Conservation (phyloP, 2,888 invertebrate species). For the Fragum fragum region DNA sequence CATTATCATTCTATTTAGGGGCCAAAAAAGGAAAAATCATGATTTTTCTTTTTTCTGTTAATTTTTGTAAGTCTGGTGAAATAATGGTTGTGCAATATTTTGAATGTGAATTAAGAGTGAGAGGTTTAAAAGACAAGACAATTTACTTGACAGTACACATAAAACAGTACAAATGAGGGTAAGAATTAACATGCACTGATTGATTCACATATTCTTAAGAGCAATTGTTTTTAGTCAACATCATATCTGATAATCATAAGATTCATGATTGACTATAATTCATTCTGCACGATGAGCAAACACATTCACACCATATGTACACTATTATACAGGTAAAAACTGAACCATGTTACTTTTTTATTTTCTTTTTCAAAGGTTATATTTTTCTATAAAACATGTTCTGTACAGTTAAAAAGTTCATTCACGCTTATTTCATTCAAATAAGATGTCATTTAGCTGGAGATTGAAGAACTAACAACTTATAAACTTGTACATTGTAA, state of each 20-base stretch:
- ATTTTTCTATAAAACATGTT: neutral
- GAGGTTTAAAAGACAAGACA: neutral
- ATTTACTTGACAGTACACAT: neutral
- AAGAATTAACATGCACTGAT: slow-evolving; percentile 22
- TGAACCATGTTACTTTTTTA: slow-evolving; percentile 12
- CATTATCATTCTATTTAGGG: too few species aligned
- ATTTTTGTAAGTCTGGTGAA: neutral
- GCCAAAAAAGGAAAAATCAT: neutral
- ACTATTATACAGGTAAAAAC: slow-evolving; percentile 10
- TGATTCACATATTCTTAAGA: slow-evolving; percentile 5
- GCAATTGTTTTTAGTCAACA: neutral
- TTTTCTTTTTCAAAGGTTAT: slow-evolving; percentile 8
- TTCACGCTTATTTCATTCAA: neutral
- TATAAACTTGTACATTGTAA: too few species aligned
- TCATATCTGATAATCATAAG: neutral
- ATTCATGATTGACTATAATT: slow-evolving; percentile 13
- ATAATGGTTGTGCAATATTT: slow-evolving; percentile 13
- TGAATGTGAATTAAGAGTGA: neutral
- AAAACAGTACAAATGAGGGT: neutral
- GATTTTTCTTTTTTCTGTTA: slow-evolving; percentile 6
- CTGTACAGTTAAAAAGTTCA: slow-evolving; percentile 9
- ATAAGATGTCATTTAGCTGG: neutral
- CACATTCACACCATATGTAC: slow-evolving; percentile 12
- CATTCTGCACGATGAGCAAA: neutral
- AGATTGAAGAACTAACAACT: neutral